Conservation (phyloP, 2,113 vertebrate genomes). For the Mixornis gularis region DNA sequence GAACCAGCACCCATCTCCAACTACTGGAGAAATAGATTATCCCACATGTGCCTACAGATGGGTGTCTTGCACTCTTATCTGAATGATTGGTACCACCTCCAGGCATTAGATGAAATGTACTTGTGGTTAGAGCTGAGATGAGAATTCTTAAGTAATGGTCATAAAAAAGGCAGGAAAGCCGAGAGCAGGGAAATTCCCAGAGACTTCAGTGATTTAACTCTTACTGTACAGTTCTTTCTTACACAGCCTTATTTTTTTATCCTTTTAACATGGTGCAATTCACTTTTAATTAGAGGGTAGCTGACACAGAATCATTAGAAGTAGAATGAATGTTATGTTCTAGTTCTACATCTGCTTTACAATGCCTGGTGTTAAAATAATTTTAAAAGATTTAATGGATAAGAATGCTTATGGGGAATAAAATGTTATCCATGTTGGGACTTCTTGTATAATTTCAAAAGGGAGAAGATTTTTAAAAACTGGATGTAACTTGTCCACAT, state of each 20-base stretch:
- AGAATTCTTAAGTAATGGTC: not conserved
- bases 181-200: not conserved
- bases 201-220: not conserved
- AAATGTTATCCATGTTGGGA: not conserved
- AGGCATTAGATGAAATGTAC: not conserved
- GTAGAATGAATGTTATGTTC: not conserved
- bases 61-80: not conserved
- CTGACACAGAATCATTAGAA: not conserved
- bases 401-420: not conserved
- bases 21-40: not conserved
- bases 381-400: not conserved
- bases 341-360: not conserved
- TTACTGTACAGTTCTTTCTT: not conserved
- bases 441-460: not conserved
- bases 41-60: not conserved
- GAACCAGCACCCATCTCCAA: not conserved
- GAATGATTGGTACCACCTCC: not conserved
- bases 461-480: not conserved
- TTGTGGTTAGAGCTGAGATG: not conserved
- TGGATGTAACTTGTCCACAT: not conserved
- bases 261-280: not conserved
- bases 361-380: not conserved
- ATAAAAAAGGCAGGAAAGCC: not conserved
- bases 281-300: not conserved
- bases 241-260: not conserved